Evolutionary conservation across 2,888 invertebrate genomes (phyloP), one percentile per base, ranked within the genome.

Genomic region (Mimachlamys varia): DNA sequence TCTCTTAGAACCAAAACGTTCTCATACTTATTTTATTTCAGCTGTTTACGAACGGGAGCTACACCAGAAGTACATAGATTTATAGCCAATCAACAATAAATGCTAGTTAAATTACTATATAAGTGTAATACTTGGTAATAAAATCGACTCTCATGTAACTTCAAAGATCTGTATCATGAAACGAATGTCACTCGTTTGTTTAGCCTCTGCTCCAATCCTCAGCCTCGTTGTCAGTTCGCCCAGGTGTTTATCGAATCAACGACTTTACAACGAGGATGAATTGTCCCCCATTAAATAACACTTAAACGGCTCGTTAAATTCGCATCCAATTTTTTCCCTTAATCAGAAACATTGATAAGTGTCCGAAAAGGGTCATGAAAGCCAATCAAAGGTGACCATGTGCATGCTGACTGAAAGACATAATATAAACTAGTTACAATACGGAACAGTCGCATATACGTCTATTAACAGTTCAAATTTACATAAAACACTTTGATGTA

Each of bases 211-310:
- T 76, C 76, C 76, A 33, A 1, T 33, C 13, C 12, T 76, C 22
- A 33, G 33, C 76, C 76, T 27, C 33, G 33, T 33, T 76, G 27
- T 76, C 76, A 15, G 76, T 12, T 33, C 2, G 33, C 76, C 76
- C 76, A 76, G 76, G 76, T 76, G 76, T 27, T 76, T 76, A 76
- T 76, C 76, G 27, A 76, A 76, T 76, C 76, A 76, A 76, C 76
- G 33, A 7, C 12, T 33, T 12, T 12, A 27, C 76, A 76, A 76
- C 27, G 12, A 33, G 76, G 27, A 22, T 7, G 13, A 76, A 76
- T 76, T 76, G 76, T 33, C 76, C 76, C 27, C 33, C 33, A 76
- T 76, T 76, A 76, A 76, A 76, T 76, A 13, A 76, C 76, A 76
- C 76, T 76, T 33, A 76, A 76, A 7, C 76, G 76, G 27, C 27